A percentile compares a stretch with the other conserved stretches of the same genome.
Evolutionary conservation across 2,113 vertebrate species (phyloP).

Genomic region (Apaloderma vittatum): DNA sequence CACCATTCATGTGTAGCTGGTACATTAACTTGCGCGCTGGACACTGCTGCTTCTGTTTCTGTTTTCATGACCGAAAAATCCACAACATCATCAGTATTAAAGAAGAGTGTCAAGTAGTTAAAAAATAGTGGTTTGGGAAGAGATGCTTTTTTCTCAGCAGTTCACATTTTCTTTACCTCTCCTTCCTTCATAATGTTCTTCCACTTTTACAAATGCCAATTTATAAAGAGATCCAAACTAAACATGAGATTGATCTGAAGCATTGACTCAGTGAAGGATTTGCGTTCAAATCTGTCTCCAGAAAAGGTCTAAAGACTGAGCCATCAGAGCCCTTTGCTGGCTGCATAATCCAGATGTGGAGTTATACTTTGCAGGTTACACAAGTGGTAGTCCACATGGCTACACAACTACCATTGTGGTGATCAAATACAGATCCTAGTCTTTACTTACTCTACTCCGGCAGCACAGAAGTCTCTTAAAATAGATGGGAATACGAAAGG

Average conservation of each 20-base stretch:
- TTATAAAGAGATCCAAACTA: neutral
- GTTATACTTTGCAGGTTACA: neutral
- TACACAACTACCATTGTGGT: neutral
- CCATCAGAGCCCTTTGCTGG: neutral
- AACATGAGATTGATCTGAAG: neutral
- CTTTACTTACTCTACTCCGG: neutral
- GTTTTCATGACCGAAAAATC: neutral
- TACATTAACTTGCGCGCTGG: neutral
- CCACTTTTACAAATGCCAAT: neutral
- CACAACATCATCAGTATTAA: neutral
- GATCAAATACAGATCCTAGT: neutral
- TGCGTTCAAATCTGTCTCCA: neutral
- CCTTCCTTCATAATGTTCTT: neutral
- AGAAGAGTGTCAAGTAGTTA: neutral
- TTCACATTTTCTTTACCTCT: neutral
- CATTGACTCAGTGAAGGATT: neutral
- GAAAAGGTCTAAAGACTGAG: neutral
- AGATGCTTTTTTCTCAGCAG: neutral
- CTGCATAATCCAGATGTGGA: neutral
- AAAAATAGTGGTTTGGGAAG: neutral
- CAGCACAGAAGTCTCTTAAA: neutral
- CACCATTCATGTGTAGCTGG: neutral
- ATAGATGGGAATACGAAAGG: neutral
- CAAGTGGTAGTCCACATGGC: neutral
- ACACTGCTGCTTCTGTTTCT: neutral